phyloP scores from a whole-genome alignment of 2,113 vertebrate species.

The Pterocles gutturalis region DNA sequence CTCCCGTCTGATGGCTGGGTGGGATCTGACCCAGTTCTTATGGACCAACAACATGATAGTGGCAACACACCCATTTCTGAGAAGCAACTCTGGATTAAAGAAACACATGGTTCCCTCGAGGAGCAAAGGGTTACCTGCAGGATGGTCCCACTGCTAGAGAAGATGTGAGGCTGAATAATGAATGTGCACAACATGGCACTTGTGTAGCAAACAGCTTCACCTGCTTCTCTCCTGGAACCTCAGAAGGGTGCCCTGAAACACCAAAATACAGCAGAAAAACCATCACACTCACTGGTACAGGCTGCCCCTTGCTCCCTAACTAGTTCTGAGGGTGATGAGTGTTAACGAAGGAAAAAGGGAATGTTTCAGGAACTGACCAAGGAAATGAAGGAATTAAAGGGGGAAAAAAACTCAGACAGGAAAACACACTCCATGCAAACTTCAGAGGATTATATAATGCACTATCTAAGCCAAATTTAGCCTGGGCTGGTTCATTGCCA shows the following conservation, averaged over 20 bases:
- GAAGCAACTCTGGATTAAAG: neutral
- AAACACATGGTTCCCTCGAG: neutral
- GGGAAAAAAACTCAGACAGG: neutral
- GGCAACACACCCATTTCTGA: neutral
- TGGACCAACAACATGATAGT: fast-evolving
- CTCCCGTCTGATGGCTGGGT: neutral
- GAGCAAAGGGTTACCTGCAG: neutral
- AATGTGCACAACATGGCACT: fast-evolving
- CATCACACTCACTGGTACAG: neutral
- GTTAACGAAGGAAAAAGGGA: neutral
- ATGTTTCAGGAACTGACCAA: neutral
- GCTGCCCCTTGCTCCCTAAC: neutral
- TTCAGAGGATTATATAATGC: neutral
- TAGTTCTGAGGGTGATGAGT: neutral
- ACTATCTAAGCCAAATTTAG: neutral
- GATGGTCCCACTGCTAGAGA: fast-evolving
- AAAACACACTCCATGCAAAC: neutral
- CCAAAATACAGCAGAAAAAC: neutral
- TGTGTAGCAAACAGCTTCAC: neutral
- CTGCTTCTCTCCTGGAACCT: neutral
- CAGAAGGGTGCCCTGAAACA: neutral
- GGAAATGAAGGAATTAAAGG: neutral
- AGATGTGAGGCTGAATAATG: neutral
- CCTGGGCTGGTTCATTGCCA: neutral
- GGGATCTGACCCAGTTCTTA: neutral